Evolutionary conservation across 2,888 invertebrate genomes (phyloP), one percentile per base, ranked within the genome.

Genomic region (Tuberolachnus salignus): DNA sequence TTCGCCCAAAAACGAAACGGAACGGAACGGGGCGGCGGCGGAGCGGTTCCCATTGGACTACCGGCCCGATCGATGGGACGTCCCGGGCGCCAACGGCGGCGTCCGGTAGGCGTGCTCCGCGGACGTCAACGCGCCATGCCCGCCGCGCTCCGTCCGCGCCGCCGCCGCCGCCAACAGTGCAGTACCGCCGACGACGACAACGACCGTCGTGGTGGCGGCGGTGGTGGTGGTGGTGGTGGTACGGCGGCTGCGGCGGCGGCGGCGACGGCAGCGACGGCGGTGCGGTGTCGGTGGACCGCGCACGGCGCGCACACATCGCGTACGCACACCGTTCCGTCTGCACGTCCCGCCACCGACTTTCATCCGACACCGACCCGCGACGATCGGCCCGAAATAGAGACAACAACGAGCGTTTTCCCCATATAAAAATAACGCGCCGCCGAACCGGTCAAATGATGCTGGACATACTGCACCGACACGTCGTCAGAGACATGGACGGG

Each of bases 71-170:
- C 75, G 75, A 67, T 67, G 46, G 67, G 57, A 26, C 67, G 57
- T 78, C 34, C 75, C 67, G 42, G 26, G 46, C 8, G 16, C 67
- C 67, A 75, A 75, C 57, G 42, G 66, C 61, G 51, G 78, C 72
- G 81, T 51, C 66, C 21, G 42, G 53, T 51, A 44, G 90, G 91
- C 83, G 87, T 89, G 86, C 90, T 86, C 90, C 86, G 87, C 83
- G 85, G 90, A 82, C 86, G 90, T 83, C 90, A 90, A 84, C 89
- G 90, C 85, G 88, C 91, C 83, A 85, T 64, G 74, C 23, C 21
- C 26, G 26, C 44, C 21, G 64, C 34, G 11, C 19, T 55, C 44
- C 51, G 21, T 16, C 55, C 34, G 61, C 13, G 34, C 42, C 26
- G 53, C 23, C 16, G 19, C 21, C n/a, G 44, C 64, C 42, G 53